Conservation (phyloP, 1,140 invertebrate genomes). For the Trichonephila inaurata region DNA sequence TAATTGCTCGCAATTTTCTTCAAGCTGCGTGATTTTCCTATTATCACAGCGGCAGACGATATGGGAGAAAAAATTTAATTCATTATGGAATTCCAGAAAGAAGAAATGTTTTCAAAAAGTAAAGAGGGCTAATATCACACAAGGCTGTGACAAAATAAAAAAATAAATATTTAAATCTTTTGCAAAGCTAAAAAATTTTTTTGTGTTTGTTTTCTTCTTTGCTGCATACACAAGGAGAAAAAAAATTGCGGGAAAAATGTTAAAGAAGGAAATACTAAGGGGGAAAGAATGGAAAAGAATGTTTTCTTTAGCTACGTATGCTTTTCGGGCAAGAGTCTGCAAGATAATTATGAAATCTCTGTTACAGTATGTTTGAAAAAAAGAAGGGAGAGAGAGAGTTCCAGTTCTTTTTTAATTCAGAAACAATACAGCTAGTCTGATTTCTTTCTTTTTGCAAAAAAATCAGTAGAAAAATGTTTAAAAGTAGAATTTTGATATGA, state of each 20-base stretch:
- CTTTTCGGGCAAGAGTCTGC: not conserved
- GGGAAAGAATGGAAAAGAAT: conserved; percentile 6
- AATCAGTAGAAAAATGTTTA: too few species aligned
- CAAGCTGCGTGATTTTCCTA: not conserved
- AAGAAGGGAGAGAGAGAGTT: not conserved
- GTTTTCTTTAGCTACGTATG: not conserved
- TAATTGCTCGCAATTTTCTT: conserved; percentile 59
- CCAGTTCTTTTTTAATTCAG: too few species aligned
- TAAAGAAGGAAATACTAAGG: not conserved
- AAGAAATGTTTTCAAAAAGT: conserved; percentile 5
- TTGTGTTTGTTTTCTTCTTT: not conserved
- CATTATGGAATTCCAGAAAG: conserved; percentile 15
- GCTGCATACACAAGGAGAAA: not conserved
- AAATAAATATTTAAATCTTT: conserved; percentile 27
- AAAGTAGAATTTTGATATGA: too few species aligned
- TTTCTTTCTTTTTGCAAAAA: too few species aligned
- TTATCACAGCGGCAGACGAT: conserved; percentile 32
- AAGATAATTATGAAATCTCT: conserved; percentile 22
- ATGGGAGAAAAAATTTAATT: not conserved
- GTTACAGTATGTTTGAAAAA: conserved; percentile 17
- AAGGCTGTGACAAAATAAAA: not conserved
- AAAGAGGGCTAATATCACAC: not conserved
- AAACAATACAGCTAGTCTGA: too few species aligned
- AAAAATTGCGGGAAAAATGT: not conserved
- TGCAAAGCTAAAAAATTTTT: not conserved